Evolutionary conservation across 1,140 invertebrate species (phyloP).

Genomic region (Neodiprion pinetum): DNA sequence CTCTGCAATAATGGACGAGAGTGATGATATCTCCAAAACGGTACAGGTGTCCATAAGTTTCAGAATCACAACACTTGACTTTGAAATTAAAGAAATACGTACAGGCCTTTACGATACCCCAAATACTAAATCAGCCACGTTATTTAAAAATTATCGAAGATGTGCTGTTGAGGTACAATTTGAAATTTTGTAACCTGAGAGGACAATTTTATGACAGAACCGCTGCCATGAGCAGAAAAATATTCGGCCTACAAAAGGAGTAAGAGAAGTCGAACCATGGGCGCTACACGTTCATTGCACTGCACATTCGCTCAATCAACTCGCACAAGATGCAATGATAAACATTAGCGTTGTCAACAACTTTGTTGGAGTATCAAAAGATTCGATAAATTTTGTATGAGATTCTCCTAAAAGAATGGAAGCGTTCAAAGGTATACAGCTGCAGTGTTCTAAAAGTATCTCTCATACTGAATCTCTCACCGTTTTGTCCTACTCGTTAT

Average conservation of each 20-base stretch:
- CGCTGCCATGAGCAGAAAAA: slow-evolving; percentile 33
- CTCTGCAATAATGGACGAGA: slow-evolving; percentile 25
- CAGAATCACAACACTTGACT: slow-evolving; percentile 22
- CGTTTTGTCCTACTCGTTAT: not conserved
- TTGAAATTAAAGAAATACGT: slow-evolving; percentile 28
- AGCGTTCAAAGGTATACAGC: slow-evolving; percentile 28
- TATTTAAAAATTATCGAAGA: slow-evolving; percentile 31
- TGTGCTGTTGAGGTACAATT: slow-evolving; percentile 24
- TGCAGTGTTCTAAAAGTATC: slow-evolving; percentile 12
- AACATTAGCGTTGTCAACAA: slow-evolving; percentile 24
- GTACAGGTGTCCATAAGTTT: slow-evolving; percentile 29
- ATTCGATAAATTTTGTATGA: slow-evolving; percentile 29
- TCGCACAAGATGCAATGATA: slow-evolving; percentile 34
- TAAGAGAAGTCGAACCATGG: slow-evolving; percentile 33
- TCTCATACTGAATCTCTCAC: not conserved
- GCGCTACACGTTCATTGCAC: slow-evolving; percentile 37
- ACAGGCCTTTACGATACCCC: slow-evolving; percentile 29
- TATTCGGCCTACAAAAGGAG: slow-evolving; percentile 32
- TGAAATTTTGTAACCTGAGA: slow-evolving; percentile 31
- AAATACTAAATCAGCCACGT: slow-evolving; percentile 30
- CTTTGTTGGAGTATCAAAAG: slow-evolving; percentile 25
- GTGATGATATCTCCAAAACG: slow-evolving; percentile 19
- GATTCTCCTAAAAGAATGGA: slow-evolving; percentile 27
- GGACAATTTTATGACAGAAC: slow-evolving; percentile 39
- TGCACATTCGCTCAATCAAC: slow-evolving; percentile 36